Conservation (phyloP, 37 sponge, comb jelly and placozoan genomes). For the Agelas oroides region DNA sequence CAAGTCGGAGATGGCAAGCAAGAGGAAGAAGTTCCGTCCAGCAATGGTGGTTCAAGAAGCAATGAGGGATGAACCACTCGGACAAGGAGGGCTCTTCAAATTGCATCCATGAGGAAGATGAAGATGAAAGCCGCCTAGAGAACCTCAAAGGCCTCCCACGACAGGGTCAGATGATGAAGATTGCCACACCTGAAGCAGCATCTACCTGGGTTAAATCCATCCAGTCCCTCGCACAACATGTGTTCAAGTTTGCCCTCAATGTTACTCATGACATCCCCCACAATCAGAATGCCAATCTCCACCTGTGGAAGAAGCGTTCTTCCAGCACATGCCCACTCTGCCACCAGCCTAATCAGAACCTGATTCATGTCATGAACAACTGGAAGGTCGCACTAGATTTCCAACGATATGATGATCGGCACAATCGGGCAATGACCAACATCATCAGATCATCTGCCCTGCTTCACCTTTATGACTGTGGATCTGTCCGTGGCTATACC, state of each 20-base stretch:
- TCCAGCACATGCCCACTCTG: background rate
- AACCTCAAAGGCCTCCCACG: no score
- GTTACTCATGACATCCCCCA: slow-evolving; percentile 1
- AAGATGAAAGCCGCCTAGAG: background rate
- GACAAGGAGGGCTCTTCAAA: no score
- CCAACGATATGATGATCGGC: slow-evolving; percentile 1
- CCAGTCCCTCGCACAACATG: background rate
- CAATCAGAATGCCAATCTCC: slow-evolving; percentile 10
- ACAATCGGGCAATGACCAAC: background rate
- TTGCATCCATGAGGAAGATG: no score
- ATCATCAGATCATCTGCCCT: slow-evolving; percentile 13
- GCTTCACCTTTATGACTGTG: background rate
- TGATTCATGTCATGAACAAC: slow-evolving; percentile 10
- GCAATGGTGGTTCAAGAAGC: no score
- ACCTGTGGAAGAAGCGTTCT: background rate
- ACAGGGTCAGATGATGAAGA: slow-evolving; percentile 1
- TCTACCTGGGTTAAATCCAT: background rate
- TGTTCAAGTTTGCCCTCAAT: slow-evolving; percentile 1
- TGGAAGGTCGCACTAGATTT: background rate
- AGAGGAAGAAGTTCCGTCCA: no score
- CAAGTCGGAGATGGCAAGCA: no score
- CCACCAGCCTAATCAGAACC: background rate
- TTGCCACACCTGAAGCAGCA: background rate
- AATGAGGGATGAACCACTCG: no score
- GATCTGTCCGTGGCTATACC: background rate